A percentile compares a stretch with the other conserved stretches of the same genome.
These are phyloP conservation scores for Equus przewalskii DNA, from an alignment of 2,113 vertebrate species.

Conservation along the genomic window DNA sequence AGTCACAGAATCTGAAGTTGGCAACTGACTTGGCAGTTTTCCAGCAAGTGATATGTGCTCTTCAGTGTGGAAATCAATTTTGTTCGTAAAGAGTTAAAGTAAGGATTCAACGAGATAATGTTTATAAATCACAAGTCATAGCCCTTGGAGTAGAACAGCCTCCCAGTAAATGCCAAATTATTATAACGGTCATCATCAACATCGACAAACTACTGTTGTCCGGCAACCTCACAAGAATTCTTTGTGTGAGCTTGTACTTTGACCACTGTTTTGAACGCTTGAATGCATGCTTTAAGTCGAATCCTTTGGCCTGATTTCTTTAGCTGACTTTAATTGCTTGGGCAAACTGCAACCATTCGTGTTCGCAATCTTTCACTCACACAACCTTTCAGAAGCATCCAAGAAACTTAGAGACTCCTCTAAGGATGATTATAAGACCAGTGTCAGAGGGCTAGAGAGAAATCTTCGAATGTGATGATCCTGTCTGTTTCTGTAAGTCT, in stretches of 20 bases:
- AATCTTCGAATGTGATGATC: background rate
- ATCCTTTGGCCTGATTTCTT: background rate
- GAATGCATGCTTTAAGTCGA: background rate
- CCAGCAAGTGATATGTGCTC: background rate
- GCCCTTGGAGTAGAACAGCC: background rate
- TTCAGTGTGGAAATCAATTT: background rate
- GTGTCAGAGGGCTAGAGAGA: background rate
- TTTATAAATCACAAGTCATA: background rate
- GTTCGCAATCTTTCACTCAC: background rate
- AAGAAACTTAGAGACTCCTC: background rate
- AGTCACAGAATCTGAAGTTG: background rate
- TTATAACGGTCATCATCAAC: background rate
- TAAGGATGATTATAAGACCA: background rate
- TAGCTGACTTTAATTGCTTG: background rate
- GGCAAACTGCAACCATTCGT: background rate
- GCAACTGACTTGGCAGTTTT: no score
- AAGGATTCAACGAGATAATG: background rate
- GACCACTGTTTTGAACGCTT: background rate
- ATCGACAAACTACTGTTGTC: background rate
- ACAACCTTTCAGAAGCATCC: background rate
- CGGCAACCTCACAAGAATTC: background rate
- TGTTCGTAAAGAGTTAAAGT: background rate
- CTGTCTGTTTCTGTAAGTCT: background rate
- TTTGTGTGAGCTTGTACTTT: no score
- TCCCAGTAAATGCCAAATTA: background rate